phyloP scores from a whole-genome alignment of 2,888 invertebrate genomes.

The Gortyna flavago region DNA sequence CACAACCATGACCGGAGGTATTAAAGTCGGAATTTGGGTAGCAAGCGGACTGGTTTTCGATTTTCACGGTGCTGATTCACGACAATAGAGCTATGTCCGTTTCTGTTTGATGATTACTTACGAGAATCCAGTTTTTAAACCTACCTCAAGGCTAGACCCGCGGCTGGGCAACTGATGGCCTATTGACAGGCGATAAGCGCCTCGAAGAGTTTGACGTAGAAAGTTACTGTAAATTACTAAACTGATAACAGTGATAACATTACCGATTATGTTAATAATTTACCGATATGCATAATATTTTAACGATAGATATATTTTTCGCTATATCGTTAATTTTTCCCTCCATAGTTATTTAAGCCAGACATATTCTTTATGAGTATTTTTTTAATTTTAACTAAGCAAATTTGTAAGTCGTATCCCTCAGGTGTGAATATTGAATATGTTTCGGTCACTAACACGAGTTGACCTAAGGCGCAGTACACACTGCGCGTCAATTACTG shows the following conservation, averaged over 20 bases:
- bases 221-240: constrained; percentile 5
- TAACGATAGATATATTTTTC: not conserved
- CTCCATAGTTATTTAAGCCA: not conserved
- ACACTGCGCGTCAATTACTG: constrained; percentile 30
- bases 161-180: constrained; percentile 44
- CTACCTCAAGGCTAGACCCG: constrained; percentile 86
- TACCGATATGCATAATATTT: constrained; percentile 1
- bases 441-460: constrained; percentile 16
- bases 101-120: constrained; percentile 82
- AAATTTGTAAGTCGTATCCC: not conserved
- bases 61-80: constrained; percentile 89
- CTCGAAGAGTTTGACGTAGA: constrained; percentile 12
- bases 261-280: constrained; percentile 19
- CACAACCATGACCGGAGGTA: constrained; percentile 83
- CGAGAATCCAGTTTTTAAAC: constrained; percentile 82
- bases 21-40: constrained; percentile 76
- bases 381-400: not conserved
- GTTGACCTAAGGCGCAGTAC: constrained; percentile 41
- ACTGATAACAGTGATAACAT: not conserved
- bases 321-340: not conserved
- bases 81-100: constrained; percentile 85
- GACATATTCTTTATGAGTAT: not conserved
- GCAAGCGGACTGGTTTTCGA: constrained; percentile 82
- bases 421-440: constrained; percentile 6
- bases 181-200: constrained; percentile 45